Percentiles rank a stretch among this genome's conserved stretches.
These are phyloP conservation scores for Phocoena phocoena DNA, from an alignment of 2,113 vertebrate genomes.

Conservation along the genomic window DNA sequence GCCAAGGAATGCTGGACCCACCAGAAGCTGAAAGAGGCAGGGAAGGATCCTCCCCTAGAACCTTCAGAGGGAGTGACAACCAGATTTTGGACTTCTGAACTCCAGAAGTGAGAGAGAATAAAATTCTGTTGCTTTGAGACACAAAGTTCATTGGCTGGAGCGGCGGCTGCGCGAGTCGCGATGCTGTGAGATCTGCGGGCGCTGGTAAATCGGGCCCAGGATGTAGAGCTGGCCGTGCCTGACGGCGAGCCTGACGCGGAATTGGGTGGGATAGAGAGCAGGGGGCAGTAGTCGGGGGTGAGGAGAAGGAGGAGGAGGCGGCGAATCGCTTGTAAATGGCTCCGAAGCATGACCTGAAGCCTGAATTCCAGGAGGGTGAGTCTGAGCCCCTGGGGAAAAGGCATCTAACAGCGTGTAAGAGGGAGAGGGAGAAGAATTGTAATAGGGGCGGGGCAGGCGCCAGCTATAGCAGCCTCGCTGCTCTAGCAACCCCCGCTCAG, in stretches of 20 bases:
- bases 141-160: neutral
- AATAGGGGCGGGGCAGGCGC: too few relatives aligned
- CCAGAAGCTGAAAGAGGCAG: too few relatives aligned
- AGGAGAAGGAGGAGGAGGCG: conserved; percentile 77
- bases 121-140: too few relatives aligned
- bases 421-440: too few relatives aligned
- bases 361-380: conserved; percentile 97
- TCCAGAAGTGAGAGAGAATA: too few relatives aligned
- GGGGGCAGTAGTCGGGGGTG: conserved; percentile 74
- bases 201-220: conserved; percentile 57
- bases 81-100: too few relatives aligned
- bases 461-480: too few relatives aligned
- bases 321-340: conserved; percentile 92
- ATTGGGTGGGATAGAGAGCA: conserved; percentile 62
- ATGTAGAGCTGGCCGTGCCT: conserved; percentile 61
- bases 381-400: neutral
- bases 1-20: too few relatives aligned
- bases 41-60: too few relatives aligned
- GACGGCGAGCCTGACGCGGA: conserved; percentile 55
- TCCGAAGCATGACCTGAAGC: conserved; percentile 99
- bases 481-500: neutral
- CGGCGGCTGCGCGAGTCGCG: conserved; percentile 37
- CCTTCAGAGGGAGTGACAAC: too few relatives aligned
- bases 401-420: too few relatives aligned
- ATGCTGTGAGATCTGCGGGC: conserved; percentile 55